Conservation (phyloP, 2,888 invertebrate species). For the Campoplex capitator region DNA sequence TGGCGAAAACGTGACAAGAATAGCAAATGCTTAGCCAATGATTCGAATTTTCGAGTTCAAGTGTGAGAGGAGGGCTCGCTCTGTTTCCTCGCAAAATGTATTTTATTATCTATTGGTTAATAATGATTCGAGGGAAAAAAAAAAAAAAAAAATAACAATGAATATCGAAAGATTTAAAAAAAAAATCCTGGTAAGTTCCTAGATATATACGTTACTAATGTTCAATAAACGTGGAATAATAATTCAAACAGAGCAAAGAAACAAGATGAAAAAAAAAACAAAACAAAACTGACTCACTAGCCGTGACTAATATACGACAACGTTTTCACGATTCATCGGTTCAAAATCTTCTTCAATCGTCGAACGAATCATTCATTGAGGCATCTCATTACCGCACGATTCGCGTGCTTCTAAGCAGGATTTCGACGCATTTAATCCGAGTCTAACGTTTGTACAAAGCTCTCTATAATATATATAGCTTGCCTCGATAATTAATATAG, state of each 20-base stretch:
- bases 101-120: slow-evolving; percentile 26
- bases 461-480: slow-evolving; percentile 73
- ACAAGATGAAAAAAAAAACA: not conserved
- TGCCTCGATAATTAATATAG: slow-evolving; percentile 69
- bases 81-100: slow-evolving; percentile 37
- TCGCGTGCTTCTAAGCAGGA: slow-evolving; percentile 33
- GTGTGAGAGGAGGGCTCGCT: slow-evolving; percentile 20
- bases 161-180: slow-evolving; percentile 4
- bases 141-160: not conserved
- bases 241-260: slow-evolving; percentile 19
- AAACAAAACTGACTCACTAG: slow-evolving; percentile 8
- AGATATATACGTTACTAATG: slow-evolving; percentile 70
- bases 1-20: slow-evolving; percentile 29
- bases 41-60: slow-evolving; percentile 24
- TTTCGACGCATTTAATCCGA: slow-evolving; percentile 23
- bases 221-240: slow-evolving; percentile 25
- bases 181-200: slow-evolving; percentile 76
- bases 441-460: slow-evolving; percentile 76
- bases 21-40: slow-evolving; percentile 6
- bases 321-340: not conserved
- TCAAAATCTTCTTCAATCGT: not conserved
- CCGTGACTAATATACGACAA: not conserved
- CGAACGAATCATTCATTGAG: slow-evolving; percentile 11
- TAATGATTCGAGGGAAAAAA: not conserved
- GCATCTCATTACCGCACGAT: slow-evolving; percentile 26